A percentile compares a stretch with the other conserved stretches of the same genome.
Conservation (phyloP, 2,797 vertebrate genomes). For the Cyclura pinguis region DNA sequence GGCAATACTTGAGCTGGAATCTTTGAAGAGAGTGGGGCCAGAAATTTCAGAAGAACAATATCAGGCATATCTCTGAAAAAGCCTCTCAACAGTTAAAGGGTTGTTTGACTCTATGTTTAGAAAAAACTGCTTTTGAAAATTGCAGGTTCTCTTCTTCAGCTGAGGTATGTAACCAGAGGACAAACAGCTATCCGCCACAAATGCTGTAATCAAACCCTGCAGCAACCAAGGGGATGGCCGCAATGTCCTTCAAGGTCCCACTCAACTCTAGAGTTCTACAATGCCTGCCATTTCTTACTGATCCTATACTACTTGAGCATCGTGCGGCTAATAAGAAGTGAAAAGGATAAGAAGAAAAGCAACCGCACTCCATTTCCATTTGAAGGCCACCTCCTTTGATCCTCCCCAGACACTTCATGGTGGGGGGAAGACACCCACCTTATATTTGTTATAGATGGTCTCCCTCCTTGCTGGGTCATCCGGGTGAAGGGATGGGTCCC, state of each 20-base stretch:
- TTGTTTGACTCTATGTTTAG: no score
- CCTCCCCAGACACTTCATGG: fast-evolving
- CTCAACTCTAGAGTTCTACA: background rate
- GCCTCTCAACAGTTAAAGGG: no score
- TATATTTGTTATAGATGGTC: slow-evolving; percentile 88
- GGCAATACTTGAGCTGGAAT: background rate
- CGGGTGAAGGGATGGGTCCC: slow-evolving; percentile 85
- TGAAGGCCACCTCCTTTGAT: fast-evolving
- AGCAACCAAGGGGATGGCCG: background rate
- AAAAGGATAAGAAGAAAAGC: no score
- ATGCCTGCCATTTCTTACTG: background rate
- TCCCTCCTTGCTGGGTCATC: slow-evolving; percentile 81
- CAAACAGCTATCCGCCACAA: no score
- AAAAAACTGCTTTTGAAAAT: background rate
- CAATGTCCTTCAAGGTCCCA: background rate
- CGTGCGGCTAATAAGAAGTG: no score
- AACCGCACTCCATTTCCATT: background rate
- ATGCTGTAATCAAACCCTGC: no score
- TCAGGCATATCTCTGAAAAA: no score
- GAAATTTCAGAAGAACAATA: background rate
- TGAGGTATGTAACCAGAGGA: background rate
- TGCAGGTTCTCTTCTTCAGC: background rate
- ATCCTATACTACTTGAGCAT: no score
- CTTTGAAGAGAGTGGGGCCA: background rate
- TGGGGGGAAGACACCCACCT: slow-evolving; percentile 75